Conservation (phyloP, 2,113 vertebrate genomes). For the Himantopus leucocephalus region DNA sequence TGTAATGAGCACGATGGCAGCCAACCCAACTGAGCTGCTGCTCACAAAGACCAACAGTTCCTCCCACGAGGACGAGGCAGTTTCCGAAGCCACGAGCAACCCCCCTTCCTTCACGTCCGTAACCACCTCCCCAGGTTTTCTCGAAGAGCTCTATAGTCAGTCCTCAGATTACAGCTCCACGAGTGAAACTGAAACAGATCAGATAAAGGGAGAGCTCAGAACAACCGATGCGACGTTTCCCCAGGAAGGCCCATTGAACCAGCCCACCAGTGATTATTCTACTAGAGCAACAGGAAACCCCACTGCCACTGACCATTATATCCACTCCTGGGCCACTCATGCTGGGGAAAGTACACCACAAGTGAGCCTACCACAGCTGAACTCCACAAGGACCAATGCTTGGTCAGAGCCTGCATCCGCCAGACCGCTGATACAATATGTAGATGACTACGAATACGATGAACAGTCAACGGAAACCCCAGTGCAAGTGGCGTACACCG, state of each 20-base stretch:
- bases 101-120: accelerated
- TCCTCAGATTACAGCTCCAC: not conserved
- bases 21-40: not conserved
- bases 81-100: not conserved
- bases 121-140: not conserved
- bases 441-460: conserved; percentile 46
- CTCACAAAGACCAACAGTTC: not conserved
- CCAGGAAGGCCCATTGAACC: not conserved
- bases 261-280: not conserved
- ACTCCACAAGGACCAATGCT: not conserved
- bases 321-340: not conserved
- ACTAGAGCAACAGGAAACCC: not conserved
- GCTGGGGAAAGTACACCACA: not conserved
- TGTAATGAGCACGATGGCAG: accelerated
- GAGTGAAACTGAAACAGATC: not conserved
- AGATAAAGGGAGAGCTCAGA: not conserved
- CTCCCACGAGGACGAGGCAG: not conserved
- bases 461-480: not conserved
- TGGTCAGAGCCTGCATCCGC: not conserved
- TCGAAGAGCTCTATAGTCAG: not conserved
- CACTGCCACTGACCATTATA: not conserved
- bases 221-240: accelerated
- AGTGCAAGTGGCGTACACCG: not conserved
- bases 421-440: not conserved
- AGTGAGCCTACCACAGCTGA: not conserved